These are phyloP conservation scores for Caenorhabditis macrosperma DNA, from an alignment of 2,888 invertebrate genomes.

Conservation along the genomic window DNA sequence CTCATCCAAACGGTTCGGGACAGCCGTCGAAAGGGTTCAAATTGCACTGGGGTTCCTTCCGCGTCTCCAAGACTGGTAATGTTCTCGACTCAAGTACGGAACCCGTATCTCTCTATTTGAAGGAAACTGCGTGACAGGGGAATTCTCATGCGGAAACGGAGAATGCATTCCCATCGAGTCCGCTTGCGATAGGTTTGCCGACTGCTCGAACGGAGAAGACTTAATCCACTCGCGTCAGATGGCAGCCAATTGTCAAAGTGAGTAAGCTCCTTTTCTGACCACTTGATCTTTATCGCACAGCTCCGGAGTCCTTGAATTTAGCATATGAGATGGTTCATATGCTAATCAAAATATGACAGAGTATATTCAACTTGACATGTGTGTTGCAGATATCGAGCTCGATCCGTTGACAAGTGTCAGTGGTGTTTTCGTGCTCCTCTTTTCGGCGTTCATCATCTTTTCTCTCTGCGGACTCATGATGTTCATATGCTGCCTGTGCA, in stretches of 20 bases:
- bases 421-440: conserved; percentile 59
- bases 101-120: conserved; percentile 3
- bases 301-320: conserved; percentile 17
- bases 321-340: conserved; percentile 55
- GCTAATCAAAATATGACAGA: conserved; percentile 16
- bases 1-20: conserved; percentile 54
- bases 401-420: conserved; percentile 64
- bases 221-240: conserved; percentile 60
- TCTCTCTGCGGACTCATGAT: conserved; percentile 56
- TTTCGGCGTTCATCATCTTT: conserved; percentile 58
- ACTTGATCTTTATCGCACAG: conserved; percentile 46
- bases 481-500: conserved; percentile 62
- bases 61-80: conserved; percentile 61
- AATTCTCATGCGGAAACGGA: conserved; percentile 68
- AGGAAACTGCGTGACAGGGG: conserved; percentile 58
- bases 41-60: conserved; percentile 65
- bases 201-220: conserved; percentile 69
- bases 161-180: conserved; percentile 70
- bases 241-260: conserved; percentile 68
- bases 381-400: conserved; percentile 62
- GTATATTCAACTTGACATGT: conserved; percentile 26
- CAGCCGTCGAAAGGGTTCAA: conserved; percentile 64
- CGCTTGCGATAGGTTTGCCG: conserved; percentile 67
- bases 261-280: conserved; percentile 23
- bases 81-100: no score